Evolutionary conservation across 2,888 invertebrate genomes (phyloP), one percentile per base, ranked within the genome.

Genomic region (Oscheius sp.): DNA sequence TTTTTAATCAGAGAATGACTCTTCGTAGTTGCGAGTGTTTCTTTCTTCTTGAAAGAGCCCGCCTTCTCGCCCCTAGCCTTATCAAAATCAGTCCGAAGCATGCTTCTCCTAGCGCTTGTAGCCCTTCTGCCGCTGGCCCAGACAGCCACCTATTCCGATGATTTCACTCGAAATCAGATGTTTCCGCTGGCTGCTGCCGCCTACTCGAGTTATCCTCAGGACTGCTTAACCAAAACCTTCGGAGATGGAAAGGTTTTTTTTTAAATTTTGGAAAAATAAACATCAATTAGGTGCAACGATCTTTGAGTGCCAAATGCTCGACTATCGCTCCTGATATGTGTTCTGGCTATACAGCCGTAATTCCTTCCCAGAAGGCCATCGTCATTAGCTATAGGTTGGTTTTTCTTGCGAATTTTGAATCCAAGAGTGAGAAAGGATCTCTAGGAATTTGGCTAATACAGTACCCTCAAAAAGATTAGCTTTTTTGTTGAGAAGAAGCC

Each of bases 341-440:
- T 69, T 73, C 74, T 20, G 81, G 75, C 1, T 82, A 76, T 69
- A 74, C 76, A 0, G 81, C 79, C 6, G 63, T 78, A 10, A 68
- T 75, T 12, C 65, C 65, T 1, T 61, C 46, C 29, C 20, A n/a
- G 70, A 76, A 79, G 45, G 76, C 80, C 8, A 74, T 82, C 50
- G 79, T 80, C 34, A 27, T 82, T 15, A 65, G 79, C 33, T 82
- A 81, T 70, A 76, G 82, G 82, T 80, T n/a, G 37, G 69, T 39
- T 33, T 20, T 55, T 8, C 55, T 33, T 23, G 25, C 0, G 6
- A 17, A 17, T 46, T n/a, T 15, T 17, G 17, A n/a, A 10, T 65
- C 31, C 20, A 78, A 76, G 50, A 70, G 71, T 33, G 74, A 72
- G 50, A 78, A 76, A 71, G 79, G 79, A 25, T 79, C 79, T 0